Base-by-base conservation (phyloP, 2,113 vertebrate species). In the Trichechus manatus region DNA sequence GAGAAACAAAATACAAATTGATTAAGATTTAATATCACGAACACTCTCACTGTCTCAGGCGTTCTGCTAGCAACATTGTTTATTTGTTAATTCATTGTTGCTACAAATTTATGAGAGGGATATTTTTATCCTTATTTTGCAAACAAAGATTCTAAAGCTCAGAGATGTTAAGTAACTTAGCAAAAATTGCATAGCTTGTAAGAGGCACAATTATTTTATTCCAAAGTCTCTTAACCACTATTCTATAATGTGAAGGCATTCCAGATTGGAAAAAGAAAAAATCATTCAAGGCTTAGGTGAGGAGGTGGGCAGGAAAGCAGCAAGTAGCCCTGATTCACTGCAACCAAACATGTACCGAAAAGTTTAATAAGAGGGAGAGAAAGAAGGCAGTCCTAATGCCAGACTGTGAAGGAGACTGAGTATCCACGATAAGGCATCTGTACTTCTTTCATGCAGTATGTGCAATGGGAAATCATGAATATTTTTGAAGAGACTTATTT, bases 371-470 rank as follows among this genome's bases (percentile, higher is more conserved):
- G 9, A 10, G 0, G 31, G 53, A 74, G 6, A 10, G 31, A 25
- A 27, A 17, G 56, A 66, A 91, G 61, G 61, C 9, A 10, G 23
- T 23, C 61, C 13, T 63, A 20, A 56, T 23, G 53, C 66, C 66
- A 72, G 36, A 42, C 13, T 27, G 9, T 72, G 39, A 80, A 50
- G 31, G 31, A 25, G 47, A 17, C 20, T 3, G 25, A 61, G 53
- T 72, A 29, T 64, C 29, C 78, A 53, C 80, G 31, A 86, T 44
- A 53, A 75, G 36, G 33, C 56, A 5, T n/a, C 77, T 47, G 10
- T 9, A 39, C 15, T 56, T 77, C 13, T 15, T 89, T 25, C 42
- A 9, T 22, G 75, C 0, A 0, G 0, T 0, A 64, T 27, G 23
- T 42, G 13, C 44, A 47, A 66, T 1, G 5, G 23, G 13, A 70